Percentiles rank a stretch among this genome's conserved stretches.
phyloP scores from a whole-genome alignment of 2,797 vertebrate species.

The Myoxocephalus aenaeus region DNA sequence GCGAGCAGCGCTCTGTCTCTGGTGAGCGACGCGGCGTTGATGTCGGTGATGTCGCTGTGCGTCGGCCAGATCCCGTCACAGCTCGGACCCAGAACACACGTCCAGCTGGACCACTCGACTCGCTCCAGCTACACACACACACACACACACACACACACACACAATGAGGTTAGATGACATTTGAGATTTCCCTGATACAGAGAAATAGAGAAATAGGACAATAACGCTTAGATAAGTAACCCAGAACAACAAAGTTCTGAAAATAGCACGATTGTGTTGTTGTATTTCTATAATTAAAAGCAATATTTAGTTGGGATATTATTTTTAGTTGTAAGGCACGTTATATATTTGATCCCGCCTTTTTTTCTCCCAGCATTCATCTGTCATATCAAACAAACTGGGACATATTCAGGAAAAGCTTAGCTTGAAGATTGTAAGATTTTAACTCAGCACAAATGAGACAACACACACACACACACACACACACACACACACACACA shows the following conservation, averaged over 20 bases:
- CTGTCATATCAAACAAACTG: background rate
- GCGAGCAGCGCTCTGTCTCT: conserved; percentile 90
- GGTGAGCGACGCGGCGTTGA: conserved; percentile 92
- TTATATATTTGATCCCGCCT: background rate
- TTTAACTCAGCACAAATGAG: background rate
- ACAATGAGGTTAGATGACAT: background rate
- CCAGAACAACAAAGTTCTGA: background rate
- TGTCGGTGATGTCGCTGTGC: conserved; percentile 91
- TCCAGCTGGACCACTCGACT: conserved; percentile 94
- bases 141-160: conserved; percentile 7
- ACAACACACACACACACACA: background rate
- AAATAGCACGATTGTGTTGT: background rate
- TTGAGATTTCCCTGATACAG: background rate
- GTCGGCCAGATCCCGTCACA: conserved; percentile 96
- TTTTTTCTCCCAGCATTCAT: background rate
- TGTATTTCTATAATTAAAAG: background rate
- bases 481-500: conserved; percentile 61
- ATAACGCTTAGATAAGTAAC: background rate
- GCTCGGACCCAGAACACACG: conserved; percentile 90
- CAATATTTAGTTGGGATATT: background rate
- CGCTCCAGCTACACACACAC: conserved; percentile 88
- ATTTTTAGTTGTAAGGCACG: background rate
- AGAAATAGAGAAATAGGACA: background rate
- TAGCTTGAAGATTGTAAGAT: background rate
- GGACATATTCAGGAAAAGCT: background rate